A percentile compares a stretch with the other conserved stretches of the same genome.
Conservation (phyloP, 1,140 invertebrate species). For the Anoplophora glabripennis region DNA sequence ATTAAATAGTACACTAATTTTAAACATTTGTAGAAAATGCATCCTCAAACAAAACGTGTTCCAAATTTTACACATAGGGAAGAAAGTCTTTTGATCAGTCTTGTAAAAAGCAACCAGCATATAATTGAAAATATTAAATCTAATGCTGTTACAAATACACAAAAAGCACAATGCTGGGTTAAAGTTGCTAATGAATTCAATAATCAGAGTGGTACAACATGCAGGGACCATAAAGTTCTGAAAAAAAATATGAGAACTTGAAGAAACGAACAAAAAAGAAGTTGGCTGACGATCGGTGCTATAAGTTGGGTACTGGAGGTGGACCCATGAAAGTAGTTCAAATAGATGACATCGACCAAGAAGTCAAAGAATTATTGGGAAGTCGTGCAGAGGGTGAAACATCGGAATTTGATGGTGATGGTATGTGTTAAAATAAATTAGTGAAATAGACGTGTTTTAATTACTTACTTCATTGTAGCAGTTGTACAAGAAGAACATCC, state of each 20-base stretch:
- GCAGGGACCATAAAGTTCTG: neutral
- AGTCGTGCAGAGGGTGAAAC: neutral
- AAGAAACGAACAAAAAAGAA: slow-evolving; percentile 13
- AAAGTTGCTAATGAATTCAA: slow-evolving; percentile 1
- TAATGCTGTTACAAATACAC: neutral
- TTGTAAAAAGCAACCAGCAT: neutral
- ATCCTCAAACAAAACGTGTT: too few species aligned
- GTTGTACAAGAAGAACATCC: too few species aligned
- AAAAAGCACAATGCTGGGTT: neutral
- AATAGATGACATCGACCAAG: neutral
- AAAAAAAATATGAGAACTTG: slow-evolving; percentile 14
- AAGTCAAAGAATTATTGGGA: slow-evolving; percentile 1
- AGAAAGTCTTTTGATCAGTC: neutral
- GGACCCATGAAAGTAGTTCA: neutral
- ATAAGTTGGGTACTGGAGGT: slow-evolving; percentile 9
- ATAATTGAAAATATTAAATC: slow-evolving; percentile 6
- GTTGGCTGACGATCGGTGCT: slow-evolving; percentile 5
- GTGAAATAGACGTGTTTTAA: too few species aligned
- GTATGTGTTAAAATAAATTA: too few species aligned
- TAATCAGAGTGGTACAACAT: neutral
- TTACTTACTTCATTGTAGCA: too few species aligned
- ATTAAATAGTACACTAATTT: too few species aligned
- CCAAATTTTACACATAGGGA: slow-evolving; percentile 3
- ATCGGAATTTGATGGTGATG: slow-evolving; percentile 6
- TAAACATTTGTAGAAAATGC: too few species aligned